Evolutionary conservation across 2,797 vertebrate species (phyloP).

Genomic region (Fistularia tabacaria): DNA sequence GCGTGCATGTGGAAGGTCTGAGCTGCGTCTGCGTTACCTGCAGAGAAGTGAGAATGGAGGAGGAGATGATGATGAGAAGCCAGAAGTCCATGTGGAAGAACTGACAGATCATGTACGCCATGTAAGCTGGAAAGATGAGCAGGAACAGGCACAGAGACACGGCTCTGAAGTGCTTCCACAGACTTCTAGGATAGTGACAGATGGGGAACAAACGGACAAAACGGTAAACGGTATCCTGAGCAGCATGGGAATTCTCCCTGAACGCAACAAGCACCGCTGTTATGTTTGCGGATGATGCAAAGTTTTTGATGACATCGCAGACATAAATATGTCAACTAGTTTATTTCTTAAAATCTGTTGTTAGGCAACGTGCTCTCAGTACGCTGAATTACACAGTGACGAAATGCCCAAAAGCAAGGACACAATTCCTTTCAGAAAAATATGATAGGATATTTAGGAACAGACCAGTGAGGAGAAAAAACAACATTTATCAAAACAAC

Average conservation of each 20-base stretch:
- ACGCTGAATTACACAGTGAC: background rate
- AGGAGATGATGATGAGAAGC: slow-evolving; percentile 98
- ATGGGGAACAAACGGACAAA: background rate
- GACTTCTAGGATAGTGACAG: slow-evolving; percentile 76
- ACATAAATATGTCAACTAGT: background rate
- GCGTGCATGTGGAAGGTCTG: too few species aligned
- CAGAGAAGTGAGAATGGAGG: slow-evolving; percentile 95
- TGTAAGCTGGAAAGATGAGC: slow-evolving; percentile 93
- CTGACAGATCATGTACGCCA: slow-evolving; percentile 99
- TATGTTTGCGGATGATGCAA: background rate
- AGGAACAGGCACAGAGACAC: slow-evolving; percentile 94
- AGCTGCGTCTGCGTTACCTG: slow-evolving; percentile 75
- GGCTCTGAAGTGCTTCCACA: slow-evolving; percentile 97
- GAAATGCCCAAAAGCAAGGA: background rate
- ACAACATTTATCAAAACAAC: background rate
- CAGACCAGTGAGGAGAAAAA: background rate
- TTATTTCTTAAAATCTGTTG: background rate
- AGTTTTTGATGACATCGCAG: background rate
- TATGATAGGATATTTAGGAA: too few species aligned
- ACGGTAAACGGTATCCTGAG: background rate
- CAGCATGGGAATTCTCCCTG: background rate
- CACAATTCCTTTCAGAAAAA: too few species aligned
- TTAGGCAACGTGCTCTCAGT: background rate
- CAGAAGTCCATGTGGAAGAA: slow-evolving; percentile 99
- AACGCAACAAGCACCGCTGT: background rate